A percentile compares a stretch with the other conserved stretches of the same genome.
Conservation (phyloP, 1,140 invertebrate genomes). For the Caerostris darwini region DNA sequence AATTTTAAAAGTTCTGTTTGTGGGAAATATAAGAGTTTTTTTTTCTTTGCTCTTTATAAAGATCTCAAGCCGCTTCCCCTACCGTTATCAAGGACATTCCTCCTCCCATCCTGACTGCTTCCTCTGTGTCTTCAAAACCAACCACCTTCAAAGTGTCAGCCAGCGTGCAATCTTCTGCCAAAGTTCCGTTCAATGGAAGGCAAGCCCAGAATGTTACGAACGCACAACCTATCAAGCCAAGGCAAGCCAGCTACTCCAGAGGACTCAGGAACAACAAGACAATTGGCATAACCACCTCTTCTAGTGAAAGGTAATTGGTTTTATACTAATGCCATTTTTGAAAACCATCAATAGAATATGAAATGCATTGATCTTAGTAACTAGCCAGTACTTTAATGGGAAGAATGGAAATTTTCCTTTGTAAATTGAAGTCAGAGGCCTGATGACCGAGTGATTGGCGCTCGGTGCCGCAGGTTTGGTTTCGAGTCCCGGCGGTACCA, state of each 20-base stretch:
- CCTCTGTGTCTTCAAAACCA: background rate
- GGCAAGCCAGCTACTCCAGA: constrained; percentile 24
- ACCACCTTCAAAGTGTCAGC: constrained; percentile 53
- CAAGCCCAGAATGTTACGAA: background rate
- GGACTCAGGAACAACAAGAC: background rate
- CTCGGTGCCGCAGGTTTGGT: no score
- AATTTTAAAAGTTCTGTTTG: no score
- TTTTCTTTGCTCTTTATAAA: background rate
- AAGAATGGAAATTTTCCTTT: no score
- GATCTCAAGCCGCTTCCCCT: background rate
- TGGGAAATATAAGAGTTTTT: background rate
- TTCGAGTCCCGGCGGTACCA: no score
- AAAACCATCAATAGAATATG: no score
- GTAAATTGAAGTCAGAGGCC: no score
- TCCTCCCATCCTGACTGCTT: constrained; percentile 61
- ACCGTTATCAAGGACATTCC: constrained; percentile 51
- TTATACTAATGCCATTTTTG: no score
- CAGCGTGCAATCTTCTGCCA: constrained; percentile 53
- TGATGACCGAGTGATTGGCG: no score
- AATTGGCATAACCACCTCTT: background rate
- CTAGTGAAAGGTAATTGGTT: constrained; percentile 55
- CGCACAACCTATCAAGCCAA: background rate
- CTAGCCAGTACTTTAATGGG: no score
- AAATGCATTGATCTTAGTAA: no score
- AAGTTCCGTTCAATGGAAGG: background rate